Percentiles rank a stretch among this genome's conserved stretches.
phyloP scores from a whole-genome alignment of 2,797 vertebrate species.

The Paramormyrops hopkinsi region DNA sequence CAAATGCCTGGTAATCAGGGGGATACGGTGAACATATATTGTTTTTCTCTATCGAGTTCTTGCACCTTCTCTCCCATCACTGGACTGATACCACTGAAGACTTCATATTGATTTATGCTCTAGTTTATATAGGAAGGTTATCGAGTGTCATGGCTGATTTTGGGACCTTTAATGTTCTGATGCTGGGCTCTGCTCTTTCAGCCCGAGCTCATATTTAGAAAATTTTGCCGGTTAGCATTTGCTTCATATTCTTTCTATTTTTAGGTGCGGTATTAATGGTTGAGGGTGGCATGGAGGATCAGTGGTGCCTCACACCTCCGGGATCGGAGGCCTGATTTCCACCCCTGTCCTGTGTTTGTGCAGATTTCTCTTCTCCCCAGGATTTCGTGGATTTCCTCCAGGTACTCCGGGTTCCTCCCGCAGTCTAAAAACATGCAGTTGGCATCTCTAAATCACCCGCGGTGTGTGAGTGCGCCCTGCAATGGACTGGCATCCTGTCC shows the following conservation, averaged over 20 bases:
- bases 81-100: constrained; percentile 10
- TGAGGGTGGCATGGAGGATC: background rate
- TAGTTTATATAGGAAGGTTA: constrained; percentile 17
- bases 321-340: background rate
- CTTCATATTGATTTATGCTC: constrained; percentile 18
- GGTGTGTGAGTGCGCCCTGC: background rate
- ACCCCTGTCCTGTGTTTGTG: background rate
- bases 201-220: background rate
- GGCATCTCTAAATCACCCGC: background rate
- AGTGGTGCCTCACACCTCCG: background rate
- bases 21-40: constrained; percentile 14
- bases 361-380: background rate
- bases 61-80: constrained; percentile 16
- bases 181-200: background rate
- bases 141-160: constrained; percentile 6
- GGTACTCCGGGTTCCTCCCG: background rate
- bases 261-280: background rate
- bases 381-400: background rate
- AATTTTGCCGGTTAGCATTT: background rate
- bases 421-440: background rate
- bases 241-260: background rate
- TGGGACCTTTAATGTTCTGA: constrained; percentile 9
- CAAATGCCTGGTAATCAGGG: constrained; percentile 24
- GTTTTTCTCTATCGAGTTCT: constrained; percentile 23
- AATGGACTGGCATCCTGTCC: background rate